Base-by-base conservation (phyloP, 2,113 vertebrate species). In the Sialia sialis region DNA sequence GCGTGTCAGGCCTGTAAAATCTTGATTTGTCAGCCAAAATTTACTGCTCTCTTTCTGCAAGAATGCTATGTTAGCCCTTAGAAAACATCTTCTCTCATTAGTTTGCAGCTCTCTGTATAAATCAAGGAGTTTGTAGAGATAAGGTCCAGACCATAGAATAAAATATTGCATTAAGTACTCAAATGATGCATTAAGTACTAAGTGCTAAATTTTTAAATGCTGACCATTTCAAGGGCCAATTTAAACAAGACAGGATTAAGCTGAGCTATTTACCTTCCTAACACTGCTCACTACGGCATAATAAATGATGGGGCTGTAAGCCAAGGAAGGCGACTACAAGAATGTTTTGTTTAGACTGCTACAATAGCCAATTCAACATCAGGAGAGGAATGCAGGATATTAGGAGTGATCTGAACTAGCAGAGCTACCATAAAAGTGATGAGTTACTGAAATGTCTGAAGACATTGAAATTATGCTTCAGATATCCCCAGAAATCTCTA, bases 281-380 rank as follows among this genome's bases (percentile, higher is more conserved):
- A 44, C 2, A 1, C 25, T 77, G 70, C 91, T 91, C 80, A 51
- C 87, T 88, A 77, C 83, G 79, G 51, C 27, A 55, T 95, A 90
- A 95, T 88, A 93, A 96, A 95, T 87, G 70, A 70, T 88, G 64
- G 72, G 78, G 72, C 70, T 5, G 2, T 51, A 89, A 95, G 91
- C 94, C 87, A 94, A 90, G 82, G 78, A 90, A 93, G 91, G 78
- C n/a, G 25, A 77, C 93, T 80, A 51, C 82, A 95, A 91, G 75
- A 97, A 91, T 77, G 84, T 93, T 95, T 95, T 97, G 84, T 95
- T 97, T 96, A 97, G 96, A 95, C 91, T 97, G 16, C 82, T 83
- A 44, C 82, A 97, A 91, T 74, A 87, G 95, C 82, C 87, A 95
- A 27, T 85, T 95, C 70, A 89, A 36, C 59, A 59, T 86, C 32